phyloP scores from a whole-genome alignment of 2,113 vertebrate genomes.

The Hiodon alosoides region DNA sequence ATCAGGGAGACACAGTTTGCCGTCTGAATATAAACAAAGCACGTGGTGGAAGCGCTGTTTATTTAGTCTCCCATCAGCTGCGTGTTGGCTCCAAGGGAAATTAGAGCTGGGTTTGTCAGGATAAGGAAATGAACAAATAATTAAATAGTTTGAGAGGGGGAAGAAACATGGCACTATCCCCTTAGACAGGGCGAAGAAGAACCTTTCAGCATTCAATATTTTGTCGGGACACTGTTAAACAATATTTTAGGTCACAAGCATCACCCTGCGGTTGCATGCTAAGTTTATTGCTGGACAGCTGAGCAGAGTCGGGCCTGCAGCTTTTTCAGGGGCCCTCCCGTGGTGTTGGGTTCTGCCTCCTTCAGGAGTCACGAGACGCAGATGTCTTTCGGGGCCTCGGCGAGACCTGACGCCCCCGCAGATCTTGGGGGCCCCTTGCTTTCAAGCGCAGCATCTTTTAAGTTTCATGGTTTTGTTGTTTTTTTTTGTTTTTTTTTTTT shows the following conservation, averaged over 20 bases:
- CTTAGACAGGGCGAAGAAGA: background rate
- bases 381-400: background rate
- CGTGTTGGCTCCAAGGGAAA: conserved; percentile 20
- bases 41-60: conserved; percentile 1
- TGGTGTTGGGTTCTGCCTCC: too few species aligned
- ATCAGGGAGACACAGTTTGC: conserved; percentile 25
- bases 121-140: conserved; percentile 5
- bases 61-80: background rate
- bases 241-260: background rate
- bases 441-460: background rate
- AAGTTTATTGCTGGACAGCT: background rate
- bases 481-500: background rate
- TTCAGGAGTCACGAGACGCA: background rate
- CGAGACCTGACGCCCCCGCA: background rate
- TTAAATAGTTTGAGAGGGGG: background rate
- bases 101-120: conserved; percentile 13
- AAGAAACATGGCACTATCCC: background rate
- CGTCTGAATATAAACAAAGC: conserved; percentile 32
- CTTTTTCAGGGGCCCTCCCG: background rate
- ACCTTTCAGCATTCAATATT: background rate
- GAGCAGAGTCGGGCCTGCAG: background rate
- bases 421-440: background rate
- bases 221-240: background rate
- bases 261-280: background rate
- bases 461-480: background rate